Percentiles rank a stretch among this genome's conserved stretches.
Conservation (phyloP, 2,888 invertebrate species). For the Amaurobius ferox region DNA sequence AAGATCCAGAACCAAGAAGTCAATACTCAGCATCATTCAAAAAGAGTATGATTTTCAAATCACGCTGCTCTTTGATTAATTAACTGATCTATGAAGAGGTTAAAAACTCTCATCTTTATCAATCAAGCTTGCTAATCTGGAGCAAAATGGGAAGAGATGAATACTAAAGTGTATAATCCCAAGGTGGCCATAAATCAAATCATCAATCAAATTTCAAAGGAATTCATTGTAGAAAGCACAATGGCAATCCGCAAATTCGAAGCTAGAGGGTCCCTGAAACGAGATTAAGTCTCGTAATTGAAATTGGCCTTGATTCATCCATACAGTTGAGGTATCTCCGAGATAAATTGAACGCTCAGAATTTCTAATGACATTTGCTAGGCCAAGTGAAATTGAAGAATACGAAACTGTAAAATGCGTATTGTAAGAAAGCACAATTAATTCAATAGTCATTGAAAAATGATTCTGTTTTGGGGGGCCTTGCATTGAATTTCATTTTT, state of each 20-base stretch:
- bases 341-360: neutral
- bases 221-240: constrained; percentile 9
- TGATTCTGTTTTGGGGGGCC: no score
- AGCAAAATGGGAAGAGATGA: constrained; percentile 57
- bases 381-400: neutral
- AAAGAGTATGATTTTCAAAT: no score
- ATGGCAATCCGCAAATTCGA: constrained; percentile 38
- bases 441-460: no score
- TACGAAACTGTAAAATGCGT: no score
- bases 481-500: no score
- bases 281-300: constrained; percentile 60
- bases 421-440: no score
- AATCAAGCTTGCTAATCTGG: constrained; percentile 50
- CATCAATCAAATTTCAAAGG: constrained; percentile 62
- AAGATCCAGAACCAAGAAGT: no score
- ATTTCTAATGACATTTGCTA: neutral
- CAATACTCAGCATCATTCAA: no score
- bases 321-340: neutral
- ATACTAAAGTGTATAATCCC: constrained; percentile 62
- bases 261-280: constrained; percentile 33
- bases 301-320: constrained; percentile 51
- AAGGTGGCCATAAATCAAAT: constrained; percentile 61
- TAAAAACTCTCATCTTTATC: constrained; percentile 63
- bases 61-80: no score
- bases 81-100: constrained; percentile 45